Percentiles rank a stretch among this genome's conserved stretches.
These are phyloP conservation scores for Montipora capricornis DNA, from an alignment of 64 coral and sea anemone genomes.

Conservation along the genomic window DNA sequence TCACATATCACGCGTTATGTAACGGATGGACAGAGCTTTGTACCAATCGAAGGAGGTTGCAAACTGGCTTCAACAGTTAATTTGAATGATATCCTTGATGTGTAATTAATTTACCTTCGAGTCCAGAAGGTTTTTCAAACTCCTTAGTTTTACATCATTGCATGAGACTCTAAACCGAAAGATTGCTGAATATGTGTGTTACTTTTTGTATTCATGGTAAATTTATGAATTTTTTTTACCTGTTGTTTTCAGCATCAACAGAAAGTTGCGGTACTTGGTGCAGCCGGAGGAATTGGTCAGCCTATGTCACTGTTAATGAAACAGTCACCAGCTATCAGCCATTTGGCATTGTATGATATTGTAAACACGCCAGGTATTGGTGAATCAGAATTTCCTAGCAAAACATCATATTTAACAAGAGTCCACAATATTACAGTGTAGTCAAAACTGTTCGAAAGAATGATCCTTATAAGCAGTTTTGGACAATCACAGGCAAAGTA, in stretches of 20 bases:
- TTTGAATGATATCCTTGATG: no score
- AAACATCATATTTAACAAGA: background rate
- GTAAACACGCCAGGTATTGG: conserved; percentile 96
- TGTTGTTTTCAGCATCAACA: conserved; percentile 69
- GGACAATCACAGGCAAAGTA: no score
- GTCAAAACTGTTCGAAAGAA: background rate
- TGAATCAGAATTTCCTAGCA: no score
- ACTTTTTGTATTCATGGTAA: no score
- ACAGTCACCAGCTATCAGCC: conserved; percentile 85
- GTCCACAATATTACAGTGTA: background rate
- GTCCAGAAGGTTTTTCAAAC: no score
- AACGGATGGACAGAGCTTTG: no score
- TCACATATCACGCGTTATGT: background rate
- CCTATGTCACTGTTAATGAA: conserved; percentile 97
- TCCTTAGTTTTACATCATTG: no score
- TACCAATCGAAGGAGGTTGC: no score
- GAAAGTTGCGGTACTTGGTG: conserved; percentile 97
- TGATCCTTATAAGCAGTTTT: no score
- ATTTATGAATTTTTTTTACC: background rate
- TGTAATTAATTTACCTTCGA: no score
- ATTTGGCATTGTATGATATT: conserved; percentile 98
- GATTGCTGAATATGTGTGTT: background rate
- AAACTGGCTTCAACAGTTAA: no score
- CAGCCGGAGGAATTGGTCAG: conserved; percentile 97
- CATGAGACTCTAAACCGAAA: background rate